Percentiles rank a stretch among this genome's conserved stretches.
These are phyloP conservation scores for Phania funesta DNA, from an alignment of 2,888 invertebrate genomes.

Conservation along the genomic window DNA sequence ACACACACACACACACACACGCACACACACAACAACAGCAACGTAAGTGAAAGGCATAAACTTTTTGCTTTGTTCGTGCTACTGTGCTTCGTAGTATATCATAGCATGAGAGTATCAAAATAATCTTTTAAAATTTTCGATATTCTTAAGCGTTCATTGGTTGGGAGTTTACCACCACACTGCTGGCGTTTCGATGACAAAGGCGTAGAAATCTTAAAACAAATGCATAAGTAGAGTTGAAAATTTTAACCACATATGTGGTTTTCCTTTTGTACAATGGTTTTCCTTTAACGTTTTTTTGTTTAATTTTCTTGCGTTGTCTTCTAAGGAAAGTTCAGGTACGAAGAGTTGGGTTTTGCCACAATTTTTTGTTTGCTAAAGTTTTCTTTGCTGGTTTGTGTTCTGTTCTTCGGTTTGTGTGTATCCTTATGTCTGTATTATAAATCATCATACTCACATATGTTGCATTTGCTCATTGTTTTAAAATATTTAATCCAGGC, in stretches of 20 bases:
- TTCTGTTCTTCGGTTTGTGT: not conserved
- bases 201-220: slow-evolving; percentile 14
- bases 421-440: slow-evolving; percentile 4
- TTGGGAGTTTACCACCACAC: slow-evolving; percentile 44
- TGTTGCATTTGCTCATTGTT: slow-evolving; percentile 37
- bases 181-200: not conserved
- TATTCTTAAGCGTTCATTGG: slow-evolving; percentile 48
- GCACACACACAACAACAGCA: slow-evolving; percentile 27
- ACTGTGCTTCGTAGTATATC: not conserved
- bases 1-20: too few species aligned
- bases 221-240: slow-evolving; percentile 43
- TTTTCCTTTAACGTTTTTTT: slow-evolving; percentile 2
- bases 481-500: not conserved
- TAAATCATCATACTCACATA: slow-evolving; percentile 53
- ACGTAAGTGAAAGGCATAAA: not conserved
- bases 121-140: slow-evolving; percentile 1
- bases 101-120: slow-evolving; percentile 1
- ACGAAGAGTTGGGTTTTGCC: slow-evolving; percentile 36
- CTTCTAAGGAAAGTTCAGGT: slow-evolving; percentile 33
- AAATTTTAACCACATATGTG: slow-evolving; percentile 60
- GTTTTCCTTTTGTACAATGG: not conserved
- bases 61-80: not conserved
- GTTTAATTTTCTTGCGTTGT: not conserved
- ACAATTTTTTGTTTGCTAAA: slow-evolving; percentile 7
- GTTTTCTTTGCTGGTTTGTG: not conserved